Percentiles rank a stretch among this genome's conserved stretches.
These are phyloP conservation scores for Erebia palarica DNA, from an alignment of 2,888 invertebrate genomes.

Conservation along the genomic window DNA sequence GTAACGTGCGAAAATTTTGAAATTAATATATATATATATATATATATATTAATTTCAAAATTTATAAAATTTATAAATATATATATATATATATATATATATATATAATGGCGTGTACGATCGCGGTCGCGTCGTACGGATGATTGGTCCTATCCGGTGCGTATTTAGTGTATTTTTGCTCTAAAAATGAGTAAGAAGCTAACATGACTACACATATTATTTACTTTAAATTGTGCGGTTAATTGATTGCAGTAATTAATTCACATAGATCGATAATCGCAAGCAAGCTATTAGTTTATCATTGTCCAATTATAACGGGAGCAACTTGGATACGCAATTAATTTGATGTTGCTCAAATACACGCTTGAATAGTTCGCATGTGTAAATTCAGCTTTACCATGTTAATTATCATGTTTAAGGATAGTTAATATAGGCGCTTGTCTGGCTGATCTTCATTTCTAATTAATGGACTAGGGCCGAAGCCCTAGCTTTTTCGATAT, in stretches of 20 bases:
- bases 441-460: conserved; percentile 3
- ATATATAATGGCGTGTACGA: no score
- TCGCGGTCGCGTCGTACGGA: no score
- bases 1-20: no score
- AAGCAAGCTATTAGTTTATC: conserved; percentile 52
- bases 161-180: no score
- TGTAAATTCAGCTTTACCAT: conserved; percentile 41
- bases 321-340: conserved; percentile 27
- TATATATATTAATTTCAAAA: no score
- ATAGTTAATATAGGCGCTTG: conserved; percentile 23
- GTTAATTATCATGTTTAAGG: conserved; percentile 52
- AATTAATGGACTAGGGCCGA: no score
- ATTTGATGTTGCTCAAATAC: conserved; percentile 21
- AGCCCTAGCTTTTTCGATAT: no score
- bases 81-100: no score
- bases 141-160: no score
- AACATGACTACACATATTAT: background rate
- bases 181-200: no score
- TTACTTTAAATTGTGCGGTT: background rate
- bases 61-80: no score
- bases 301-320: conserved; percentile 49
- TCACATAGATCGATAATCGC: conserved; percentile 43
- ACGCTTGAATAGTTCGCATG: conserved; percentile 17
- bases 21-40: no score
- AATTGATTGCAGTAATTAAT: conserved; percentile 1